These are phyloP conservation scores for Tachina fera DNA, from an alignment of 2,888 invertebrate genomes.

Conservation along the genomic window DNA sequence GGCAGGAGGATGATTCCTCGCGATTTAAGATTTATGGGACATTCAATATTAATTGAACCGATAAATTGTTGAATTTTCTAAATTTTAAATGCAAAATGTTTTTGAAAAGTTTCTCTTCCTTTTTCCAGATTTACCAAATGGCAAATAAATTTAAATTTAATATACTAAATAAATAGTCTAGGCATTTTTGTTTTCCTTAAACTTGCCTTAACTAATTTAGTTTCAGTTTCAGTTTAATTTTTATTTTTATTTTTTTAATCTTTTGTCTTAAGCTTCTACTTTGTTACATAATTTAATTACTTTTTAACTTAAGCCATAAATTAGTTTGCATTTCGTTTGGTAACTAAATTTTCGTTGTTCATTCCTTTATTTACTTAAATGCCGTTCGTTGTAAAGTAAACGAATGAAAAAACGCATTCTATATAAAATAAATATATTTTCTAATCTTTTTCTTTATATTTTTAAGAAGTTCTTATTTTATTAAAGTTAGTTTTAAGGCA, in stretches of 20 bases:
- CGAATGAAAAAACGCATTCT: slow-evolving; percentile 7
- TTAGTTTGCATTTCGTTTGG: slow-evolving; percentile 48
- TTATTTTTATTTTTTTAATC: neutral
- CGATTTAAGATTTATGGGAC: slow-evolving; percentile 70
- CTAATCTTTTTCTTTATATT: neutral
- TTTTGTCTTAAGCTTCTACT: neutral
- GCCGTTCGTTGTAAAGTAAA: slow-evolving; percentile 50
- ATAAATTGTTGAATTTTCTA: slow-evolving; percentile 69
- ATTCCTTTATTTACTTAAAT: slow-evolving; percentile 56
- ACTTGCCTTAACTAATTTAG: slow-evolving; percentile 27
- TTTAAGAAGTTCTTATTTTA: neutral
- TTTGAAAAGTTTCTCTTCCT: neutral
- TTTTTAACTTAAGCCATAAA: slow-evolving; percentile 72
- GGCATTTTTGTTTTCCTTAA: slow-evolving; percentile 37
- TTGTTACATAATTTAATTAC: slow-evolving; percentile 69
- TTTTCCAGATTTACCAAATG: neutral
- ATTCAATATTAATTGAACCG: slow-evolving; percentile 72
- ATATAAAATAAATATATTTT: slow-evolving; percentile 36
- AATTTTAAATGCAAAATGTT: slow-evolving; percentile 3
- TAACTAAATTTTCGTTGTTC: slow-evolving; percentile 56
- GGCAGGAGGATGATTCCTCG: slow-evolving; percentile 33
- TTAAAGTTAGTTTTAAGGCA: neutral
- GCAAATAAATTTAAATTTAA: slow-evolving; percentile 24
- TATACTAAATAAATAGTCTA: slow-evolving; percentile 26
- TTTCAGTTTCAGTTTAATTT: slow-evolving; percentile 25